Percentiles rank a stretch among this genome's conserved stretches.
Evolutionary conservation across 2,113 vertebrate species (phyloP).

Genomic region (Phalacrocorax brasilianus): DNA sequence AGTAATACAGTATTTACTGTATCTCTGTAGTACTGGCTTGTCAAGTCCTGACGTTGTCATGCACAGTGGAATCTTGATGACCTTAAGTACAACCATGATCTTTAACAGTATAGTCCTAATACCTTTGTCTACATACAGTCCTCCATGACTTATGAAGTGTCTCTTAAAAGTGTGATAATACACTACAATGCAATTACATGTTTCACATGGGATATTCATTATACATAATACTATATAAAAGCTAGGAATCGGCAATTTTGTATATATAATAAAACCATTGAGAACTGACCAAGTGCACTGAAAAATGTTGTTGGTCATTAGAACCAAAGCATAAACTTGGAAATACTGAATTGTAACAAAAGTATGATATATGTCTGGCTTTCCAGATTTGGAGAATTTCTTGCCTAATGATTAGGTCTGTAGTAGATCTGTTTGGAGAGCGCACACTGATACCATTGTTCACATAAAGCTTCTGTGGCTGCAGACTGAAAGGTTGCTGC

Average conservation of each 20-base stretch:
- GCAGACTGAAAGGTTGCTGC: not conserved
- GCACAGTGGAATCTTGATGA: not conserved
- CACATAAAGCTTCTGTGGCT: not conserved
- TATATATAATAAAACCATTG: not conserved
- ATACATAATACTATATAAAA: not conserved
- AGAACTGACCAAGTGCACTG: not conserved
- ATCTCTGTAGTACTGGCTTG: not conserved
- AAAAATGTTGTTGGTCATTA: not conserved
- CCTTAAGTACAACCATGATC: not conserved
- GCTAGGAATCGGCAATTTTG: not conserved
- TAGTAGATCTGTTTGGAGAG: not conserved
- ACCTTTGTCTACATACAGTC: rapidly evolving
- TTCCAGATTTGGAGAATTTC: not conserved
- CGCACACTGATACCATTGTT: rapidly evolving
- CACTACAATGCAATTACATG: rapidly evolving
- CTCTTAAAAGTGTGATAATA: not conserved
- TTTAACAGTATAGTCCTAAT: not conserved
- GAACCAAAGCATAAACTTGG: not conserved
- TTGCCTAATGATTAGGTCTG: not conserved
- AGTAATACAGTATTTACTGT: not conserved
- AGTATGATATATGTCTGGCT: not conserved
- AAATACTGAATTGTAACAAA: not conserved
- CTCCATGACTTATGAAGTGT: rapidly evolving
- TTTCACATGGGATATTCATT: not conserved
- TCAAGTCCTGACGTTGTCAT: not conserved